Evolutionary conservation across 2,113 vertebrate genomes (phyloP), one percentile per base, ranked within the genome.

Genomic region (Motacilla tschutschensis): DNA sequence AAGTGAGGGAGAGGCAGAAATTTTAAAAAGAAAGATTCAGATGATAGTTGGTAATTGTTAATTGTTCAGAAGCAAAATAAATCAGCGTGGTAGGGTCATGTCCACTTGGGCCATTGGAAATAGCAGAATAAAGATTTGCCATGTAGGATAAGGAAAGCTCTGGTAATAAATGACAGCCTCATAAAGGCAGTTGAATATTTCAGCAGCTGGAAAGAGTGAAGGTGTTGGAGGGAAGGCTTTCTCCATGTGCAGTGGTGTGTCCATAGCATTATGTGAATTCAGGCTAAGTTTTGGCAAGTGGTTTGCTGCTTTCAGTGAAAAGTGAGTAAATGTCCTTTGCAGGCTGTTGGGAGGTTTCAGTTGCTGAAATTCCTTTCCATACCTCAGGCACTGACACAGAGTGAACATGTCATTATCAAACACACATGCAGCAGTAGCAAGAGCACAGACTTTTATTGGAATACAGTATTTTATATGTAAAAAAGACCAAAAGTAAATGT

Each of bases 241-340:
- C n/a, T 81, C 79, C 0, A 0, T 41, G 8, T 25, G 4, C 10
- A 1, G 31, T 28, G 35, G 1, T 60, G 31, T 55, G 53, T 72
- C 80, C 48, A 9, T 4, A 29, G 46, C 8, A 4, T 33, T 33
- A 0, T 9, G 15, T 59, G 44, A 31, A 15, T 57, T 79, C 51
- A 43, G 43, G 10, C 17, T 38, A 20, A 40, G 7, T 5, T 67
- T 67, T 66, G 40, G 5, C 36, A 70, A 46, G 29, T 55, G 41
- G 29, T 36, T 80, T 79, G 35, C 48, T 7, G 7, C 24, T 50
- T 35, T 50, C 51, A 46, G 18, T 60, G 51, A 73, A 70, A 60
- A 31, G 4, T n/a, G 16, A 54, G 47, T 38, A 55, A 63, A 50
- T 25, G 4, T 24, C 16, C 53, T 67, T 80, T 25, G 19, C 35